phyloP scores from a whole-genome alignment of 2,797 vertebrate genomes.

The Pseudochromis fuscus region DNA sequence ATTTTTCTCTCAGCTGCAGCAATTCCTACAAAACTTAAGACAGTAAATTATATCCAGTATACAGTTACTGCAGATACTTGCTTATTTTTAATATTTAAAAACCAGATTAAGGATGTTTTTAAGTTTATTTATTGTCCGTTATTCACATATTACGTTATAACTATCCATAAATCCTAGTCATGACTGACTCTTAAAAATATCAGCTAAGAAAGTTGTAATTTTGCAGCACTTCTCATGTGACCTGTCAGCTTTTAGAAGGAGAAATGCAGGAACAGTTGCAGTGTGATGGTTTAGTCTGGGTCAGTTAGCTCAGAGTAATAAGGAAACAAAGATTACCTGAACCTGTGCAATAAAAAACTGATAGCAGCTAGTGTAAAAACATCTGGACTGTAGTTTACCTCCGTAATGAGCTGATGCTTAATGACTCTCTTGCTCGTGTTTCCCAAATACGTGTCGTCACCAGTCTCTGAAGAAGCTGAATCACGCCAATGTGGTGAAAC shows the following conservation, averaged over 20 bases:
- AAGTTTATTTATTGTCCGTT: neutral
- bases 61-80: neutral
- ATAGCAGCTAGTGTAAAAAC: neutral
- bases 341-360: neutral
- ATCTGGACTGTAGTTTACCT: neutral
- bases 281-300: too few relatives aligned
- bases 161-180: too few relatives aligned
- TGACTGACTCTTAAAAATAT: too few relatives aligned
- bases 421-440: neutral
- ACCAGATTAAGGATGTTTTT: neutral
- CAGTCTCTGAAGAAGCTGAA: slow-evolving; percentile 97
- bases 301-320: too few relatives aligned
- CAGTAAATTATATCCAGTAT: too few relatives aligned
- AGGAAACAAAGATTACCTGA: neutral
- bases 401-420: neutral
- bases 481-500: slow-evolving; percentile 94
- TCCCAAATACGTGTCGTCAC: neutral
- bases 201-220: too few relatives aligned
- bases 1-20: too few relatives aligned
- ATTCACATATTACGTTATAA: neutral
- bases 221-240: too few relatives aligned
- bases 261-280: too few relatives aligned
- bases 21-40: too few relatives aligned
- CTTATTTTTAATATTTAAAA: slow-evolving; percentile 4
- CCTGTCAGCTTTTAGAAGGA: too few relatives aligned